Conservation (phyloP, 2,113 vertebrate genomes). For the Zeus faber region DNA sequence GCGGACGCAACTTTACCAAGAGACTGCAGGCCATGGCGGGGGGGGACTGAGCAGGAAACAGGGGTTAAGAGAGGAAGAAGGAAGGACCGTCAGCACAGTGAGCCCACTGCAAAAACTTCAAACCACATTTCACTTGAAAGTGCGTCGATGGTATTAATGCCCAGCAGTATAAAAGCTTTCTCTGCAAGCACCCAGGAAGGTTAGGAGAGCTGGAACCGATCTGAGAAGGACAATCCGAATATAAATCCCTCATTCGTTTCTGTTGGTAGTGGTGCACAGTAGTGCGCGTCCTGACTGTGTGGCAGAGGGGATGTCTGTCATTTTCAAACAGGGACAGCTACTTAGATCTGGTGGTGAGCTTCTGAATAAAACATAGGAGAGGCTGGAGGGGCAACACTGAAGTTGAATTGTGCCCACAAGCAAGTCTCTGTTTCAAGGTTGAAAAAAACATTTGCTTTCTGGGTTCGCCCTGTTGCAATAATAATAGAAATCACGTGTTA, state of each 20-base stretch:
- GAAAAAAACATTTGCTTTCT: too few relatives aligned
- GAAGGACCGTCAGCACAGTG: slow-evolving; percentile 33
- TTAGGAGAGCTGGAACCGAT: too few relatives aligned
- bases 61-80: not conserved
- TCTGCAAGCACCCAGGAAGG: too few relatives aligned
- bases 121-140: too few relatives aligned
- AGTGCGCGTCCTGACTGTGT: slow-evolving; percentile 23
- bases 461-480: too few relatives aligned
- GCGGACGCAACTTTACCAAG: slow-evolving; percentile 96
- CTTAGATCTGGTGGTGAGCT: slow-evolving; percentile 46
- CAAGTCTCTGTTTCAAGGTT: too few relatives aligned
- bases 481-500: too few relatives aligned
- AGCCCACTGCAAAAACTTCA: slow-evolving; percentile 44
- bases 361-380: slow-evolving; percentile 64
- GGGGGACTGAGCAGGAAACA: slow-evolving; percentile 76
- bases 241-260: too few relatives aligned
- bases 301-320: slow-evolving; percentile 16
- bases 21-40: slow-evolving; percentile 97
- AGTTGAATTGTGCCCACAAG: slow-evolving; percentile 57
- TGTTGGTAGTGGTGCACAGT: slow-evolving; percentile 2
- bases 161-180: too few relatives aligned
- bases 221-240: too few relatives aligned
- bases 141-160: too few relatives aligned
- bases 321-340: slow-evolving; percentile 45
- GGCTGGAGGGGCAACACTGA: slow-evolving; percentile 23